Evolutionary conservation across 2,797 vertebrate genomes (phyloP).

Genomic region (Sylvia borin): DNA sequence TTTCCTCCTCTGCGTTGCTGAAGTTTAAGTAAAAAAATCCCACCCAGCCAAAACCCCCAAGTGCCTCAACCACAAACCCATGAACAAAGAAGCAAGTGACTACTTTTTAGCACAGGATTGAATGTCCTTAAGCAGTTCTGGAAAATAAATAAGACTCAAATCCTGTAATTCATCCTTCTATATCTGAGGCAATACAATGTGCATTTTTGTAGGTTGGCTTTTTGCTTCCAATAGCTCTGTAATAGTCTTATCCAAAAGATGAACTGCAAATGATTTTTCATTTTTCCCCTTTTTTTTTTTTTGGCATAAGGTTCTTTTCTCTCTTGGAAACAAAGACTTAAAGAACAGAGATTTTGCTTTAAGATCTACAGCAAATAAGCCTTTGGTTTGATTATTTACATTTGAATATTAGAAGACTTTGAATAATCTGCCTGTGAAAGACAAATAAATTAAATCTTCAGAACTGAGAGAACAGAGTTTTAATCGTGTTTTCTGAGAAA

Average conservation of each 20-base stretch:
- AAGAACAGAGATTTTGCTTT: constrained; percentile 2
- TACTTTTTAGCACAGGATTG: not conserved
- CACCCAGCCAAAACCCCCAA: not conserved
- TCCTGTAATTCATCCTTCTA: constrained; percentile 12
- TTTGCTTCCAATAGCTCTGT: constrained; percentile 37
- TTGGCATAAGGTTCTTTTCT: not conserved
- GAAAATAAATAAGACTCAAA: constrained; percentile 20
- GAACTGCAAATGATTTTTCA: not conserved
- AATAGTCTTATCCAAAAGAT: constrained; percentile 40
- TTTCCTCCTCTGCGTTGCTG: not conserved
- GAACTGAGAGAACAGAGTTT: not conserved
- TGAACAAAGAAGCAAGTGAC: not conserved
- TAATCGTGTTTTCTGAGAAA: not conserved
- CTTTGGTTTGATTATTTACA: constrained; percentile 35
- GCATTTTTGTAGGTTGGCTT: not conserved
- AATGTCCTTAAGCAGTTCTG: not conserved
- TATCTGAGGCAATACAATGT: constrained; percentile 25
- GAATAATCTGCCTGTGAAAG: constrained; percentile 30
- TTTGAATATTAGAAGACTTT: constrained; percentile 39
- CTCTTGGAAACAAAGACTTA: constrained; percentile 17
- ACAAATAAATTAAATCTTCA: constrained; percentile 44
- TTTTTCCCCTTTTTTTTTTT: not conserved
- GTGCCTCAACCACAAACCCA: not conserved
- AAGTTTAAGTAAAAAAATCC: not conserved
- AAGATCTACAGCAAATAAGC: constrained; percentile 47